Evolutionary conservation across 2,888 invertebrate species (phyloP).

Genomic region (Drosophila buzzatii): DNA sequence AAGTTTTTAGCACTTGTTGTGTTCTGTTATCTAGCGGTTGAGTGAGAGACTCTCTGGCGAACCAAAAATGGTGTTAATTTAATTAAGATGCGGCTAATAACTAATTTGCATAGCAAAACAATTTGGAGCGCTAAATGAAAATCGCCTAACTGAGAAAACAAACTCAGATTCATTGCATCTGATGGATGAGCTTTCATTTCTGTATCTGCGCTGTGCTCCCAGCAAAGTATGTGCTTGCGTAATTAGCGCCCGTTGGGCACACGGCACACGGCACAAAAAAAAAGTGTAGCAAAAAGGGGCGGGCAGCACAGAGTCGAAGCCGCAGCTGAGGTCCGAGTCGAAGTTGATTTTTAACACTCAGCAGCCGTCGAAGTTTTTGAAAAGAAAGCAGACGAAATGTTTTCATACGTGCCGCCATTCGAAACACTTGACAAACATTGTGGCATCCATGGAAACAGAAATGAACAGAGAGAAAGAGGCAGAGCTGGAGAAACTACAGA

Average conservation of each 20-base stretch:
- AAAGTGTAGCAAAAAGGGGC: slow-evolving; percentile 61
- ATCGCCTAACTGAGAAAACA: slow-evolving; percentile 27
- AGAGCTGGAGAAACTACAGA: slow-evolving; percentile 36
- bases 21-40: not conserved
- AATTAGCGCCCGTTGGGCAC: slow-evolving; percentile 63
- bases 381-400: slow-evolving; percentile 58
- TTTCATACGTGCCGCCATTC: slow-evolving; percentile 63
- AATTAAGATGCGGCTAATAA: slow-evolving; percentile 70
- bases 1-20: slow-evolving; percentile 53
- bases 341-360: slow-evolving; percentile 37
- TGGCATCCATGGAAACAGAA: slow-evolving; percentile 35
- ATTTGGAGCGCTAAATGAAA: slow-evolving; percentile 64
- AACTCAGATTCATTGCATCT: slow-evolving; percentile 6
- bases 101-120: slow-evolving; percentile 68
- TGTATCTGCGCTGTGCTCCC: slow-evolving; percentile 23
- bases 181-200: slow-evolving; percentile 45
- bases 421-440: slow-evolving; percentile 69
- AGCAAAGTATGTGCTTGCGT: slow-evolving; percentile 66
- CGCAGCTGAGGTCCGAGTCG: slow-evolving; percentile 31
- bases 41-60: slow-evolving; percentile 20
- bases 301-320: slow-evolving; percentile 7
- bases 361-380: slow-evolving; percentile 38
- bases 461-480: slow-evolving; percentile 17
- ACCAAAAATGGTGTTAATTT: slow-evolving; percentile 68
- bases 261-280: slow-evolving; percentile 37